Evolutionary conservation across 2,888 invertebrate genomes (phyloP).

Genomic region (Mystacides longicornis): DNA sequence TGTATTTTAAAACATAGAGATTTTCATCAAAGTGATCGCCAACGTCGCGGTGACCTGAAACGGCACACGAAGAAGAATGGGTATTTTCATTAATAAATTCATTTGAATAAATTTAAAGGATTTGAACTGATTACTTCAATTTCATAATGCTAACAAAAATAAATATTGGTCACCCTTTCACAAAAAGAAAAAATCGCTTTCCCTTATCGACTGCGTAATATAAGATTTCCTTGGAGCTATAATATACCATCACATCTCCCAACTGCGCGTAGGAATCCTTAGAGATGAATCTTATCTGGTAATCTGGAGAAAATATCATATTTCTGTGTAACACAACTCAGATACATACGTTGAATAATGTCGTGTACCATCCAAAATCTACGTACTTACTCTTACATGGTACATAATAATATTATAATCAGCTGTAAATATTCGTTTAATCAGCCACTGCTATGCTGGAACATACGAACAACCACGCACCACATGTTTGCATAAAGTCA

Average conservation of each 20-base stretch:
- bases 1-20: too few species aligned
- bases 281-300: slow-evolving; percentile 7
- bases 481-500: too few species aligned
- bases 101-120: too few species aligned
- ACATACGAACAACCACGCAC: too few species aligned
- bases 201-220: slow-evolving; percentile 9
- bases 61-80: too few species aligned
- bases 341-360: background rate
- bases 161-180: background rate
- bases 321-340: slow-evolving; percentile 3
- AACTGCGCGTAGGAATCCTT: slow-evolving; percentile 4
- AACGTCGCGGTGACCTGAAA: too few species aligned
- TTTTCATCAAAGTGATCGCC: too few species aligned
- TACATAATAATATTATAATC: too few species aligned
- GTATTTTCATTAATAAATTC: too few species aligned
- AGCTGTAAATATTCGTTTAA: background rate
- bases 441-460: too few species aligned
- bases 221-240: slow-evolving; percentile 8
- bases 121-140: too few species aligned
- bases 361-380: background rate
- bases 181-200: background rate
- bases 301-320: slow-evolving; percentile 6
- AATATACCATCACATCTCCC: background rate
- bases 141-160: background rate
- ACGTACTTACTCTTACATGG: too few species aligned